A percentile compares a stretch with the other conserved stretches of the same genome.
Conservation (phyloP, 2,797 vertebrate genomes). For the Okamejei kenojei region DNA sequence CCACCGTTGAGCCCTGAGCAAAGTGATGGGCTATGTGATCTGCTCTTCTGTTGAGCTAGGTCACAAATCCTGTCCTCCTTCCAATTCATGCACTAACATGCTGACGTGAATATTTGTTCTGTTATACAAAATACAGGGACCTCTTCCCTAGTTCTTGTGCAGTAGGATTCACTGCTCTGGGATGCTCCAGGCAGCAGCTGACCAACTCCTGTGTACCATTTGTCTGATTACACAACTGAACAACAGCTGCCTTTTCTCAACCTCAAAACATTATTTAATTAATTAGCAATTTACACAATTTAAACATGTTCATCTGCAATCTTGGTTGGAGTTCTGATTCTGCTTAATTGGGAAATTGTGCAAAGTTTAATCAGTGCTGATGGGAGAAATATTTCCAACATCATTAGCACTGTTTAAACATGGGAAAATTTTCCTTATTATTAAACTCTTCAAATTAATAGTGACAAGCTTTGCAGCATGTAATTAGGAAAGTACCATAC, state of each 20-base stretch:
- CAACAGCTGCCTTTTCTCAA: neutral
- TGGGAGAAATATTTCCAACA: neutral
- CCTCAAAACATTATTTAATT: neutral
- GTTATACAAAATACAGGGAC: neutral
- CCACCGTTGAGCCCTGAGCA: too few species aligned
- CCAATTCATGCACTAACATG: neutral
- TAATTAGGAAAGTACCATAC: neutral
- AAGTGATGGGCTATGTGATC: too few species aligned
- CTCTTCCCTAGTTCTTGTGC: neutral
- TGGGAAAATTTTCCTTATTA: neutral
- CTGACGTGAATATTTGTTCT: neutral
- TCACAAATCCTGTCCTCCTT: neutral
- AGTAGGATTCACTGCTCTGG: neutral
- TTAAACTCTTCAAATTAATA: neutral
- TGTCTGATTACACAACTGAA: neutral
- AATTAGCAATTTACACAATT: constrained; percentile 27
- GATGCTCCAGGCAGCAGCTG: neutral
- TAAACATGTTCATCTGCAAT: neutral
- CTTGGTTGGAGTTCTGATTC: constrained; percentile 9
- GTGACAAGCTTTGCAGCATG: neutral
- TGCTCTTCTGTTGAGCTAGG: too few species aligned
- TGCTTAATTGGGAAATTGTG: neutral
- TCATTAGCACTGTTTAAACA: neutral
- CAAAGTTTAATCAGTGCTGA: neutral
- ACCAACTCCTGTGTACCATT: neutral